phyloP scores from a whole-genome alignment of 2,113 vertebrate genomes.

The zebrafish (Danio rerio) region GRCz12tu NC_133200.1:22097501-22098000 shows the following conservation, averaged over 20 bases:
- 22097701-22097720: constrained; percentile 32
- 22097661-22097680: neutral
- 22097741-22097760: too few relatives aligned
- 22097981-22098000: neutral
- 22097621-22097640: constrained; percentile 23
- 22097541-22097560: constrained; percentile 62
- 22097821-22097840: too few relatives aligned
- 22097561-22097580: constrained; percentile 54
- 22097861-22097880: too few relatives aligned
- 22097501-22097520: constrained; percentile 65
- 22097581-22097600: constrained; percentile 33
- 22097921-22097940: neutral
- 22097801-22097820: too few relatives aligned
- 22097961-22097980: neutral
- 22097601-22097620: constrained; percentile 13
- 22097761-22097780: too few relatives aligned
- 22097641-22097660: neutral
- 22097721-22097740: neutral
- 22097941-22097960: neutral
- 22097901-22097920: too few relatives aligned
- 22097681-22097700: constrained; percentile 1
- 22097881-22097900: too few relatives aligned
- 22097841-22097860: too few relatives aligned
- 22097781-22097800: too few relatives aligned
- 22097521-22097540: constrained; percentile 63